Conservation (phyloP, 2,888 invertebrate species). For the Muschampia plurimacula region DNA sequence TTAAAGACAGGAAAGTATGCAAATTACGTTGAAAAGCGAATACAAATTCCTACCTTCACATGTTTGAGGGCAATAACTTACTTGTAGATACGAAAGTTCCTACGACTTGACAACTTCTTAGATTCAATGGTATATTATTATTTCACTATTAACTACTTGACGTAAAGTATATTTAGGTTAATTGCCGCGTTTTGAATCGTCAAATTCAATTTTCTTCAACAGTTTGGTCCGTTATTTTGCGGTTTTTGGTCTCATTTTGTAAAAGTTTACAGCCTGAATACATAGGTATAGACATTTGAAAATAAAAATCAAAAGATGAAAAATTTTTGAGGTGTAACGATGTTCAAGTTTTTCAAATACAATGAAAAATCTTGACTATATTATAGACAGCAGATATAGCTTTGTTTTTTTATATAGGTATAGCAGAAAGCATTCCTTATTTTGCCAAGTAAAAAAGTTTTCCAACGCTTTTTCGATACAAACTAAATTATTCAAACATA, state of each 20-base stretch:
- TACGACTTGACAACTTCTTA: conserved; percentile 33
- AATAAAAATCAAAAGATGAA: too few relatives aligned
- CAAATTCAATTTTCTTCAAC: too few relatives aligned
- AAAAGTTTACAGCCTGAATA: too few relatives aligned
- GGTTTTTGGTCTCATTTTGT: too few relatives aligned
- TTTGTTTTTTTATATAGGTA: too few relatives aligned
- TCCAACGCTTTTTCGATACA: not conserved
- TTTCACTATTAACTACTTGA: conserved; percentile 6
- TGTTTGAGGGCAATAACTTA: conserved; percentile 34
- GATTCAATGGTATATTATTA: conserved; percentile 26
- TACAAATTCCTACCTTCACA: conserved; percentile 67
- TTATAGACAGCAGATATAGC: too few relatives aligned
- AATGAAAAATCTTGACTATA: too few relatives aligned
- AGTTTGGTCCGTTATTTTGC: too few relatives aligned
- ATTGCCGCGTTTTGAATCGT: not conserved
- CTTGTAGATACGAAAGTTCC: conserved; percentile 18
- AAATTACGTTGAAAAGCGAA: conserved; percentile 60
- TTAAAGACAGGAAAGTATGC: conserved; percentile 55
- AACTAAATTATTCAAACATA: not conserved
- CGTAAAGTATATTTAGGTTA: not conserved
- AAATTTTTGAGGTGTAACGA: too few relatives aligned
- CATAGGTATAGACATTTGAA: too few relatives aligned
- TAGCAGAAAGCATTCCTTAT: not conserved
- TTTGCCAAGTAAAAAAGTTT: not conserved
- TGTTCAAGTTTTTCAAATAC: too few relatives aligned